phyloP scores from a whole-genome alignment of 1,140 invertebrate species.

The Drosophila persimilis region DNA sequence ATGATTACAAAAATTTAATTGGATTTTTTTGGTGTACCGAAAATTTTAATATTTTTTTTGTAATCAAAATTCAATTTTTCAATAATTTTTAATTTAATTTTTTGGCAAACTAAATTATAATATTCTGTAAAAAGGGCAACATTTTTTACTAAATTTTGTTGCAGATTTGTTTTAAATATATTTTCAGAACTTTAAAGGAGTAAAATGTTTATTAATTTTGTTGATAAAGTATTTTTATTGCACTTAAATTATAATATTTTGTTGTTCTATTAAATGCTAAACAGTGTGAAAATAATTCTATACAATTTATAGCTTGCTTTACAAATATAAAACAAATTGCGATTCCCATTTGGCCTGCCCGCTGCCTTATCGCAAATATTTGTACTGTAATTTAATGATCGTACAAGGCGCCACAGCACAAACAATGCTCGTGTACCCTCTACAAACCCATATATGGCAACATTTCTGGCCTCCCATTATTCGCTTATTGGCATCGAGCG shows the following conservation, averaged over 20 bases:
- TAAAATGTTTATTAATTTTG: no score
- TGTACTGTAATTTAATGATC: slow-evolving; percentile 49
- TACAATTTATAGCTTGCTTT: slow-evolving; percentile 28
- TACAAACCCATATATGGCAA: slow-evolving; percentile 22
- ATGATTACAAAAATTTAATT: slow-evolving; percentile 6
- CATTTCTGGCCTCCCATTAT: slow-evolving; percentile 23
- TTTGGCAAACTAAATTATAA: no score
- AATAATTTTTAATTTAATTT: no score
- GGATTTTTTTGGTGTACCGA: neutral
- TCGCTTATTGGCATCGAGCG: slow-evolving; percentile 22
- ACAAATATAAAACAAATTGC: slow-evolving; percentile 11
- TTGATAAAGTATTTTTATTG: no score
- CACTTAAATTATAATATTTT: no score
- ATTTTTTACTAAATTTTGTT: no score
- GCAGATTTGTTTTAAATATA: no score
- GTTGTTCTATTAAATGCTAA: slow-evolving; percentile 4
- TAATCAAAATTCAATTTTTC: no score
- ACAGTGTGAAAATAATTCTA: slow-evolving; percentile 24
- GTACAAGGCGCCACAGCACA: slow-evolving; percentile 27
- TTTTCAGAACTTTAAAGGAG: no score
- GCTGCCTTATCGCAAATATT: slow-evolving; percentile 34
- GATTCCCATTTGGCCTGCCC: slow-evolving; percentile 19
- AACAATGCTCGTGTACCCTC: neutral
- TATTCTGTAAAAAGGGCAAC: no score
- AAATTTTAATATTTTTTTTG: no score